These are phyloP conservation scores for Clarias macrocephalus DNA, from an alignment of 2,113 vertebrate species.

Conservation along the genomic window DNA sequence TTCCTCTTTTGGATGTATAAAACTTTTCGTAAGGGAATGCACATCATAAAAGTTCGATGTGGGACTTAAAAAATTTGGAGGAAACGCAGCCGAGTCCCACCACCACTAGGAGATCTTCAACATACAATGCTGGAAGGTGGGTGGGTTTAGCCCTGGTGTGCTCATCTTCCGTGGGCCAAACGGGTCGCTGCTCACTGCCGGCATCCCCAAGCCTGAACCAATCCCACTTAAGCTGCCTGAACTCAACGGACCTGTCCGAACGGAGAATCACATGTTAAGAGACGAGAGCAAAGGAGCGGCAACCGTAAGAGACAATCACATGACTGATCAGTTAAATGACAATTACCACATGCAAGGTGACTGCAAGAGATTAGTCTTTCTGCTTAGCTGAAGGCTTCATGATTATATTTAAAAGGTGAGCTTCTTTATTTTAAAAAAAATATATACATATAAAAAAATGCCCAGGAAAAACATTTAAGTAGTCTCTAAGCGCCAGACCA, in stretches of 20 bases:
- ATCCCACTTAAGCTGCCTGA: slow-evolving; percentile 88
- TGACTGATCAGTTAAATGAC: no score
- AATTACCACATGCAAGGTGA: no score
- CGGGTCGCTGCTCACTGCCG: slow-evolving; percentile 87
- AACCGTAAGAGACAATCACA: not conserved
- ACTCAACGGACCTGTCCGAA: slow-evolving; percentile 79
- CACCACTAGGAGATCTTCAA: slow-evolving; percentile 95
- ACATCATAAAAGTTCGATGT: not conserved
- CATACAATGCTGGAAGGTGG: slow-evolving; percentile 99
- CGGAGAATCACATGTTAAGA: not conserved
- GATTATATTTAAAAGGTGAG: not conserved
- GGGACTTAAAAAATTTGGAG: slow-evolving; percentile 44
- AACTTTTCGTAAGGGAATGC: not conserved
- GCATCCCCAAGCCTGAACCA: slow-evolving; percentile 88
- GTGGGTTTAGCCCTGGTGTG: slow-evolving; percentile 94
- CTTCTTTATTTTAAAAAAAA: no score
- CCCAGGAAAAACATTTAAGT: not conserved
- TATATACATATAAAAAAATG: no score
- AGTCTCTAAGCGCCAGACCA: not conserved
- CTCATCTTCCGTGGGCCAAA: slow-evolving; percentile 97
- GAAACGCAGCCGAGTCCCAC: slow-evolving; percentile 79
- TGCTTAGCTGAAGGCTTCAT: not conserved
- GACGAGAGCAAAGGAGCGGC: not conserved
- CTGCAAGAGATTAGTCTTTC: not conserved
- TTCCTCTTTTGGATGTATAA: slow-evolving; percentile 58